Evolutionary conservation across 1,140 invertebrate species (phyloP), one percentile per base, ranked within the genome.

Genomic region (Palaemon carinicauda): DNA sequence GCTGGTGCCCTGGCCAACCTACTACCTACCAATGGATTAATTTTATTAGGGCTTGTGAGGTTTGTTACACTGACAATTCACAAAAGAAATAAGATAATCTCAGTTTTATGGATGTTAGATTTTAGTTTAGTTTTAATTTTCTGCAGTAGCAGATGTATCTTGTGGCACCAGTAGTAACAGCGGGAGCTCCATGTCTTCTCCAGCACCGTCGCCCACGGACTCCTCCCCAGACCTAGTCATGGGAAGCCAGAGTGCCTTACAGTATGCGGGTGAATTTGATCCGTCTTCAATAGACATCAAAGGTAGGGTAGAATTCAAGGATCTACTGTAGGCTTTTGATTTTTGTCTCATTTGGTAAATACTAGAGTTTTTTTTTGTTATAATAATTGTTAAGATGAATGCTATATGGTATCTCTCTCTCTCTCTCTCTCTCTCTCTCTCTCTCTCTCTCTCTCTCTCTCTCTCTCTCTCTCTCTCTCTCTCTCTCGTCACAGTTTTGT

Each of bases 201-300:
- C 82, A 52, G 29, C 82, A 24, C 83, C 82, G 4, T 88, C 87
- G 24, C 87, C 87, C 4, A 60, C 82, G 15, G 79, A 88, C 71
- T 21, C 82, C 17, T 85, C 87, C 24, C 87, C 87, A 5, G 87
- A 88, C 24, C 82, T 81, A 60, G 41, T 81, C 50, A 73, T 88
- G 14, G 54, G 56, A 12, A 33, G 56, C 69, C 85, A 74, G 24
- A 53, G 51, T 41, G 33, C 73, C 31, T 60, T 53, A 53, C 77
- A 27, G 19, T 79, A 54, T 31, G 27, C 4, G 3, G n/a, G n/a
- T n/a, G 78, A 80, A n/a, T 5, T 54, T 19, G 53, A 80, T 0
- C 33, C 52, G 10, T 7, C 78, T n/a, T 19, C 77, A 3, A 60
- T 33, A 31, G 78, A n/a, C 10, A 80, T 80, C n/a, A 80, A 80